Evolutionary conservation across 2,888 invertebrate species (phyloP).

Genomic region (Sinohyriopsis cumingii): DNA sequence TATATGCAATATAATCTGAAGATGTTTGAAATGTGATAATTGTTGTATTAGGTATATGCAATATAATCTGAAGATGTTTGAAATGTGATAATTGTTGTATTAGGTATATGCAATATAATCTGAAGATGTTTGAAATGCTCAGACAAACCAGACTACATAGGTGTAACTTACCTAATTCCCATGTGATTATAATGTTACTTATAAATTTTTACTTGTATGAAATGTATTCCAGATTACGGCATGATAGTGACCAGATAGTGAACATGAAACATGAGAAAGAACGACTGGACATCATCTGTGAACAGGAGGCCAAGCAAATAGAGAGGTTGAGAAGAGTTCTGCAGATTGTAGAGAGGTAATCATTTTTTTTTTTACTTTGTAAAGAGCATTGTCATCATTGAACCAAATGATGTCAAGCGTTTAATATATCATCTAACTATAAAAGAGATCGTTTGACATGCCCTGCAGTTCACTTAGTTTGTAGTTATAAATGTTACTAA

Average conservation of each 20-base stretch:
- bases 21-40: too few relatives aligned
- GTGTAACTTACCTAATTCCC: background rate
- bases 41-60: too few relatives aligned
- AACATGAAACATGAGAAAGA: slow-evolving; percentile 86
- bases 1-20: too few relatives aligned
- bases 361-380: slow-evolving; percentile 2
- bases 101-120: too few relatives aligned
- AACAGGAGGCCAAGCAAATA: slow-evolving; percentile 83
- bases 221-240: slow-evolving; percentile 75
- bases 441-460: too few relatives aligned
- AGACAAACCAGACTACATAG: background rate
- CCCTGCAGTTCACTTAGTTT: too few relatives aligned
- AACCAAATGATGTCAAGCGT: too few relatives aligned
- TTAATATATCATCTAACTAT: too few relatives aligned
- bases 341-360: slow-evolving; percentile 77
- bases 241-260: slow-evolving; percentile 85
- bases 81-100: background rate
- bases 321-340: slow-evolving; percentile 82
- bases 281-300: slow-evolving; percentile 79
- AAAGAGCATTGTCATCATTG: background rate
- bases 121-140: background rate
- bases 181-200: background rate
- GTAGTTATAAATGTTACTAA: too few relatives aligned
- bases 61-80: background rate
- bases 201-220: background rate